Evolutionary conservation across 1,140 invertebrate genomes (phyloP).

Genomic region (Pseudomyrmex flavicornis): DNA sequence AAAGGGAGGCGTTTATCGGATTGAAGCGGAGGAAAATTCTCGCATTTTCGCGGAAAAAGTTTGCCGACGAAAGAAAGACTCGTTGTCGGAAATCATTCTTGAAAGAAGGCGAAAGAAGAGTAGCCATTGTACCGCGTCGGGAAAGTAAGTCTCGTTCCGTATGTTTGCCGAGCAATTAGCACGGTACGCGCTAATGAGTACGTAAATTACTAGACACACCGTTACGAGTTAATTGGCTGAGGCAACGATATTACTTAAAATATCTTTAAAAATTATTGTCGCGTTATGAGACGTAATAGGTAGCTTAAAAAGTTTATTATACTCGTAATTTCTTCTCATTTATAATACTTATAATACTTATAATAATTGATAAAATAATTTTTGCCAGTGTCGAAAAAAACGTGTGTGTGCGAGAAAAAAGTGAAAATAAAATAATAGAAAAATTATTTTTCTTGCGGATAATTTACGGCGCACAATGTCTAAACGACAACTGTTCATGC

Average conservation of each 20-base stretch:
- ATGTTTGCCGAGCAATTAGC: slow-evolving; percentile 33
- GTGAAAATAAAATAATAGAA: slow-evolving; percentile 29
- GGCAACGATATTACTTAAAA: background rate
- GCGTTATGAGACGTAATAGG: background rate
- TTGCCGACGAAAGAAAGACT: slow-evolving; percentile 21
- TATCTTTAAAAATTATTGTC: background rate
- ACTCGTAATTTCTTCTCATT: background rate
- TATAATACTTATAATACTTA: too few relatives aligned
- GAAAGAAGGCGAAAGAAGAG: slow-evolving; percentile 12
- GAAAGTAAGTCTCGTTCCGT: slow-evolving; percentile 10
- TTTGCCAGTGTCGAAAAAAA: background rate
- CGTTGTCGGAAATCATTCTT: slow-evolving; percentile 22
- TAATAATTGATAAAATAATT: background rate
- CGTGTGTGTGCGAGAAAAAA: background rate
- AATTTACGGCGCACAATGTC: too few relatives aligned
- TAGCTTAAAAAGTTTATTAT: background rate
- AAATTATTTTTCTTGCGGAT: background rate
- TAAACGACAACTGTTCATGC: background rate
- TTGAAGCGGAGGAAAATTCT: slow-evolving; percentile 42
- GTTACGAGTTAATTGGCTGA: slow-evolving; percentile 19
- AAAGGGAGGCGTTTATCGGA: slow-evolving; percentile 55
- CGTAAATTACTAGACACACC: slow-evolving; percentile 9
- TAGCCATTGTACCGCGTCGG: slow-evolving; percentile 11
- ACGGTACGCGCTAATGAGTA: slow-evolving; percentile 9
- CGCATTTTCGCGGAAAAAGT: slow-evolving; percentile 40